A percentile compares a stretch with the other conserved stretches of the same genome.
phyloP scores from a whole-genome alignment of 2,888 invertebrate species.

The Synanthedon andrenaeformis region DNA sequence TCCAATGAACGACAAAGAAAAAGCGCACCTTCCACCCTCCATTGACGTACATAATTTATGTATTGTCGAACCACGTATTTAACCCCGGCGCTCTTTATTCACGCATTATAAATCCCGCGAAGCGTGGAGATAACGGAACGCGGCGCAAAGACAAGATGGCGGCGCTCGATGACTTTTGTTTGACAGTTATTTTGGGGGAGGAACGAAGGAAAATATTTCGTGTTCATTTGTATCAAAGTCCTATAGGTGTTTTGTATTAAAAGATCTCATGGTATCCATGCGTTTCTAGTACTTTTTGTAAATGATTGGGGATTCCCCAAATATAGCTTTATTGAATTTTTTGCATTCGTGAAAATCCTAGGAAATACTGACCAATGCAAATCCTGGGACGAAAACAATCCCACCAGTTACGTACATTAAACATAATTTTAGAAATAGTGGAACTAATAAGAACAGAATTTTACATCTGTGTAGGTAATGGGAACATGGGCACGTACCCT shows the following conservation, averaged over 20 bases:
- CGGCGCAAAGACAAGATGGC: slow-evolving; percentile 50
- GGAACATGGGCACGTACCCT: no score
- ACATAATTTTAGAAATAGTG: no score
- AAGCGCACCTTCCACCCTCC: slow-evolving; percentile 18
- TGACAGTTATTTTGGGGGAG: slow-evolving; percentile 53
- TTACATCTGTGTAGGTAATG: no score
- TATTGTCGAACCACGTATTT: slow-evolving; percentile 61
- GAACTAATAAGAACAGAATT: no score
- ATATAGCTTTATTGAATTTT: no score
- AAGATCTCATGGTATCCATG: background rate
- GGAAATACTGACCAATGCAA: no score
- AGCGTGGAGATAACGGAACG: slow-evolving; percentile 55
- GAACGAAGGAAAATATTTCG: slow-evolving; percentile 7
- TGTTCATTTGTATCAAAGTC: background rate
- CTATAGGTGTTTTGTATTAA: background rate
- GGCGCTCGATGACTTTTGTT: slow-evolving; percentile 30
- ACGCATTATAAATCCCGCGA: slow-evolving; percentile 65
- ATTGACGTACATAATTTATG: slow-evolving; percentile 57
- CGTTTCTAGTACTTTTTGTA: no score
- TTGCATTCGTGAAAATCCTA: no score
- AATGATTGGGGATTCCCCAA: no score
- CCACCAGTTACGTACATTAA: no score
- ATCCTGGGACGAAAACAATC: no score
- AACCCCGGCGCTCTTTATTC: slow-evolving; percentile 56
- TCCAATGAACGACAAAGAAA: slow-evolving; percentile 26